Conservation (phyloP, 2,113 vertebrate species). For the Podarcis muralis region DNA sequence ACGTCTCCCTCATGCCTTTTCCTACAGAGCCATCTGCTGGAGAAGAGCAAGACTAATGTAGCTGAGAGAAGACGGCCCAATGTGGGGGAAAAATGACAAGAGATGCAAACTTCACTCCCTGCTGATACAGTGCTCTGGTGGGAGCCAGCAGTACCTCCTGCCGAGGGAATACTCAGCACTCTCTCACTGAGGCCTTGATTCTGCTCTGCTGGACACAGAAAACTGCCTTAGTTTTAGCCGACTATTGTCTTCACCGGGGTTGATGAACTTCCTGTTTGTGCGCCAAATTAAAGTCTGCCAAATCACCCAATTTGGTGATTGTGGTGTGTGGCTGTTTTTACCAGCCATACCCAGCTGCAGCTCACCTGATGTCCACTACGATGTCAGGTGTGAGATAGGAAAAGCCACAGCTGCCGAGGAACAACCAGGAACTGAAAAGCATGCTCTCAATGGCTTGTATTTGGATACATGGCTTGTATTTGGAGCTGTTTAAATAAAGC, state of each 20-base stretch:
- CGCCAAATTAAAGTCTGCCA: not conserved
- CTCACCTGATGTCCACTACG: no score
- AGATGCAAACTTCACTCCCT: no score
- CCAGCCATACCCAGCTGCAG: no score
- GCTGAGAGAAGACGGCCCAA: not conserved
- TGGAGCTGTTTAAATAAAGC: no score
- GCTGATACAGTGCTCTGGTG: not conserved
- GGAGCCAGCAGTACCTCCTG: not conserved
- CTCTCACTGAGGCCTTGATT: not conserved
- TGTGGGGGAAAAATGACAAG: not conserved
- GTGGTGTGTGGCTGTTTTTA: not conserved
- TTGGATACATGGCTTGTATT: no score
- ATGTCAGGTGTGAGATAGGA: no score
- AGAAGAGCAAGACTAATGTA: not conserved
- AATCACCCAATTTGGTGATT: no score
- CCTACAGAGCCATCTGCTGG: constrained; percentile 21
- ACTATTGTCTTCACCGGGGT: no score
- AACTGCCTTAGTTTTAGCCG: no score
- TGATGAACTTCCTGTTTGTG: not conserved
- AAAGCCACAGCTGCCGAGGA: no score
- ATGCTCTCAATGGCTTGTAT: no score
- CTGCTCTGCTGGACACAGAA: not conserved
- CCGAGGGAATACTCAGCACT: not conserved
- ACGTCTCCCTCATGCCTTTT: not conserved
- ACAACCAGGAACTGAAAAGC: no score